Base-by-base conservation (phyloP, 2,113 vertebrate species). In the Sarotherodon lohbergeri region DNA sequence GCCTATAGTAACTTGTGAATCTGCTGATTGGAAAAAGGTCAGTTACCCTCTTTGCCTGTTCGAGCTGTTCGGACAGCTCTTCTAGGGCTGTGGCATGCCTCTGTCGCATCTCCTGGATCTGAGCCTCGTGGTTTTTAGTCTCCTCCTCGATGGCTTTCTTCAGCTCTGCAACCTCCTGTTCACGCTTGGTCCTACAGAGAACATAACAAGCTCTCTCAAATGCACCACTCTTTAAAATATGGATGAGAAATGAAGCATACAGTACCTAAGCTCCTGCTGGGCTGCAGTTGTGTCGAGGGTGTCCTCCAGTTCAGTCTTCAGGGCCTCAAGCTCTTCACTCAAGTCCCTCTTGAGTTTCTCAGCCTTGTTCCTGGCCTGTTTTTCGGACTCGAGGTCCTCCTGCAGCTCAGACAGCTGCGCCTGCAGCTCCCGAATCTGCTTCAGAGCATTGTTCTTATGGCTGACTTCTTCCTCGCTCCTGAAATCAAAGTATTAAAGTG, bases 101-200 rank as follows among this genome's bases (percentile, higher is more conserved):
- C 93, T 98, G 99, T 83, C 99, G 95, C 95, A 99, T 98, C 46
- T 99, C 99, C 96, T 98, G 99, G 94, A 99, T 98, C 92, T 99
- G 98, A 34, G 97, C 95, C 89, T 99, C 99, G 0, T 99, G 98
- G 93, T 97, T 99, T 95, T 97, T 98, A 1, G 97, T 97, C 94
- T 99, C 98, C 19, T 99, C 99, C 61, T 99, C 98, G 2, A 99
- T 98, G 22, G 97, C 97, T 93, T 99, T 99, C 96, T 99, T 99
- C 89, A 99, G 96, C 79, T 99, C 99, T 6, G 98, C 96, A 80
- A 99, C 99, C 94, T 99, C 99, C 94, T 99, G 98, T 71, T 99
- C 99, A 50, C 99, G 97, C 86, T 99, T 99, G 54, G 97, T 98
- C 94, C 99, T 99, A 61, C 3, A 86, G 11, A 80, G 41, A 57